Evolutionary conservation across 2,113 vertebrate species (phyloP).

Genomic region (Galbula dea): DNA sequence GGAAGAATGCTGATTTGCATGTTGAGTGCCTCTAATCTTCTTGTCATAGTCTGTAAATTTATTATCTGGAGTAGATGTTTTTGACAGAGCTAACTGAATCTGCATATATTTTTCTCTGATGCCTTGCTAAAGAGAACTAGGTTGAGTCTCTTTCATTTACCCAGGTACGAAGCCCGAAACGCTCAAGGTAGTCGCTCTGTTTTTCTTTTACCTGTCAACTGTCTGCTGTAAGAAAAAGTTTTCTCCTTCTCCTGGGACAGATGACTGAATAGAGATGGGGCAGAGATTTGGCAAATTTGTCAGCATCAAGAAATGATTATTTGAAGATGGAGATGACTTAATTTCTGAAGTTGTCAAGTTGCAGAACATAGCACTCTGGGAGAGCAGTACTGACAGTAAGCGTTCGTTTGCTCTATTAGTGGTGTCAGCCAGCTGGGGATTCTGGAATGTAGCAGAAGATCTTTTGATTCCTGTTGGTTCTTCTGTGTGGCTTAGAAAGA

Average conservation of each 20-base stretch:
- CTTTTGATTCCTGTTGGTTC: neutral
- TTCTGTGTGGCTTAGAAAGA: neutral
- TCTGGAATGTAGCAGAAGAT: neutral
- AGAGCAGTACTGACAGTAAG: slow-evolving; percentile 35
- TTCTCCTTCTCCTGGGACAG: slow-evolving; percentile 34
- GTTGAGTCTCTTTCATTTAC: neutral
- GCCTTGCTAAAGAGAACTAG: neutral
- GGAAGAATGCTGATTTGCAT: slow-evolving; percentile 12
- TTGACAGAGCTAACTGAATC: slow-evolving; percentile 36
- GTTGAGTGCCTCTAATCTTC: slow-evolving; percentile 46
- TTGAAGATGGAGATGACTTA: slow-evolving; percentile 54
- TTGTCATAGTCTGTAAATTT: slow-evolving; percentile 45
- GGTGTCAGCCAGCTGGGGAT: slow-evolving; percentile 39
- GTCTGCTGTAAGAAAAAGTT: slow-evolving; percentile 20
- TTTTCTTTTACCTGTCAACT: slow-evolving; percentile 42
- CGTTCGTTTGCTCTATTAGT: slow-evolving; percentile 27
- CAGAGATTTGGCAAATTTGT: slow-evolving; percentile 55
- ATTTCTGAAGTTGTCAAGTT: slow-evolving; percentile 62
- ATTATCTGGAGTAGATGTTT: slow-evolving; percentile 6
- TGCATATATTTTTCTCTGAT: slow-evolving; percentile 30
- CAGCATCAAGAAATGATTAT: slow-evolving; percentile 39
- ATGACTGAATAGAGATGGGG: slow-evolving; percentile 39
- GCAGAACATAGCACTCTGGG: slow-evolving; percentile 50
- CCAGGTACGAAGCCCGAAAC: slow-evolving; percentile 15
- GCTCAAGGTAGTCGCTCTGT: slow-evolving; percentile 23